Base-by-base conservation (phyloP, 2,888 invertebrate species). In the Mesorhabditis spiculigera region DNA sequence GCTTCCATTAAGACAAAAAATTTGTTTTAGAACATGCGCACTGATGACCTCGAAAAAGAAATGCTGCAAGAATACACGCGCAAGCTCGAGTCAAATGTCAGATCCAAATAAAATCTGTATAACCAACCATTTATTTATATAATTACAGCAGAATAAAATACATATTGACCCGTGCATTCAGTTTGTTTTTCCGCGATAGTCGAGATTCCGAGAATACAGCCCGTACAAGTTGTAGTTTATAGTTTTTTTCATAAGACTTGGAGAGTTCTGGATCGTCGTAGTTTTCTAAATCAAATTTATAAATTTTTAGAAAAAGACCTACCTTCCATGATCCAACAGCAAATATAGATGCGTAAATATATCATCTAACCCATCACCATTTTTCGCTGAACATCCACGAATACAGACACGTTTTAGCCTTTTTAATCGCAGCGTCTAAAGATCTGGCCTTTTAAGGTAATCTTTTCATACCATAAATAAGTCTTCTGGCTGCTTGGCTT, bases 361-460 rank as follows among this genome's bases (percentile, higher is more conserved):
- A 50, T 50, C 58, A n/a, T 50, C 58, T 50, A 50, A 50, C 8
- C 58, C 58, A 10, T 10, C n/a, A n/a, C 58, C 58, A n/a, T 50
- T n/a, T 50, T 50, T 50, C 58, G 58, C 58, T n/a, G 58, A 50
- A n/a, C 58, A 50, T 13, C 58, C 58, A 50, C 58, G 58, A 50
- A 50, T 50, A n/a, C 58, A 50, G 58, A 50, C n/a, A 13, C n/a
- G 8, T 13, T n/a, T 10, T 50, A 50, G 58, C 58, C n/a, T 50
- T 50, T 50, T 50, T 50, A 50, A 1, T 50, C 58, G 58, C 8
- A 50, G 3, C 8, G n/a, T 10, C 58, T 50, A 50, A 50, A 50
- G n/a, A 50, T 50, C 58, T 13, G n/a, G n/a, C 8, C 8, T 50
- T 50, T 50, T 3, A 50, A 13, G 2, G n/a, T 10, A n/a, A 50